Conservation (phyloP, 1,140 invertebrate species). For the Drosophila santomea region DNA sequence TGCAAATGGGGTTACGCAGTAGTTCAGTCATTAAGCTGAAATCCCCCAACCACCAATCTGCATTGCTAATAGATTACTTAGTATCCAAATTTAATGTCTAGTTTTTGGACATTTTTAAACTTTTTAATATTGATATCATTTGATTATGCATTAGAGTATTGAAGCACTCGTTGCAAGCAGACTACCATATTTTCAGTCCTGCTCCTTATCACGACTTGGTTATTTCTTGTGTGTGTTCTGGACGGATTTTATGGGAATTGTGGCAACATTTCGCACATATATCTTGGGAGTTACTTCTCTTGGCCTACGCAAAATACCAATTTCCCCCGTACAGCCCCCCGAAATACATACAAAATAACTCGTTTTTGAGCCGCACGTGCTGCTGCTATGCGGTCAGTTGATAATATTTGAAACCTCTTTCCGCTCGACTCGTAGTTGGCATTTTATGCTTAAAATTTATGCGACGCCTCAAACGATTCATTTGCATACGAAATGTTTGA, state of each 20-base stretch:
- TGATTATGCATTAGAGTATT: background rate
- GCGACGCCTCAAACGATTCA: conserved; percentile 59
- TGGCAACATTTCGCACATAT: conserved; percentile 47
- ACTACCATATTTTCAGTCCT: conserved; percentile 1
- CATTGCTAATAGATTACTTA: no score
- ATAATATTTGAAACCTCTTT: conserved; percentile 23
- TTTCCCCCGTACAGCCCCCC: conserved; percentile 1
- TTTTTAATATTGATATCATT: no score
- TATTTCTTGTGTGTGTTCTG: conserved; percentile 9
- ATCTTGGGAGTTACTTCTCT: conserved; percentile 37
- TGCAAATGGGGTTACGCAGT: conserved; percentile 1
- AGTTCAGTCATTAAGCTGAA: no score
- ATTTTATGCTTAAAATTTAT: conserved; percentile 75
- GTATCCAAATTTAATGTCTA: no score
- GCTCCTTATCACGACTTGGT: conserved; percentile 9
- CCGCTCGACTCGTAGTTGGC: conserved; percentile 59
- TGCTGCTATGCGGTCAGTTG: conserved; percentile 27
- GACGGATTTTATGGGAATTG: conserved; percentile 32
- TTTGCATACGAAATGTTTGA: conserved; percentile 79
- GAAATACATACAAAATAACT: conserved; percentile 8
- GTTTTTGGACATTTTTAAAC: no score
- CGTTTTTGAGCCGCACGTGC: conserved; percentile 50
- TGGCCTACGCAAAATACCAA: conserved; percentile 25
- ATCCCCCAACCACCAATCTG: no score
- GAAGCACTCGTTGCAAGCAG: background rate